phyloP scores from a whole-genome alignment of 2,888 invertebrate species.

The Eulithis prunata region DNA sequence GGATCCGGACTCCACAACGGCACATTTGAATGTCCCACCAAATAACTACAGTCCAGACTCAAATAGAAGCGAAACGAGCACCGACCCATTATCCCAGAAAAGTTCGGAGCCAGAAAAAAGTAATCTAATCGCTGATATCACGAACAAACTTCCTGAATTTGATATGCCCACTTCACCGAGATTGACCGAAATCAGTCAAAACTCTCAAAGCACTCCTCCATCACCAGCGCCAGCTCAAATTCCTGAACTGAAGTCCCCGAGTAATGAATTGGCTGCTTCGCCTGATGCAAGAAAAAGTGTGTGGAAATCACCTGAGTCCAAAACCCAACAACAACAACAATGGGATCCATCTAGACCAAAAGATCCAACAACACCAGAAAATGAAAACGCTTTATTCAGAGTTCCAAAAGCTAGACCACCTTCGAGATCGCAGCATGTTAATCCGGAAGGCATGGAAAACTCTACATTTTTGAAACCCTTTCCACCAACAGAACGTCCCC shows the following conservation, averaged over 20 bases:
- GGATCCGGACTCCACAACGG: conserved; percentile 90
- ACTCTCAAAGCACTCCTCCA: conserved; percentile 70
- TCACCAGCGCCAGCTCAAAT: conserved; percentile 71
- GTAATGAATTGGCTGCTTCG: conserved; percentile 58
- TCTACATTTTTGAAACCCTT: conserved; percentile 86
- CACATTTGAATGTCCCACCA: conserved; percentile 76
- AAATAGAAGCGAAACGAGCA: conserved; percentile 78
- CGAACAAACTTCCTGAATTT: conserved; percentile 72
- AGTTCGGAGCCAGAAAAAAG: conserved; percentile 65
- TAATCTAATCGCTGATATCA: conserved; percentile 59
- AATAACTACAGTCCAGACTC: conserved; percentile 82
- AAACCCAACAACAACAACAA: conserved; percentile 47
- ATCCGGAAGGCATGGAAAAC: conserved; percentile 76
- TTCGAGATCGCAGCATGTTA: conserved; percentile 82
- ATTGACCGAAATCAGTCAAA: conserved; percentile 74
- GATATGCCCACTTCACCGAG: conserved; percentile 78
- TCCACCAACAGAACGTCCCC: conserved; percentile 82
- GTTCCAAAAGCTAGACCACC: conserved; percentile 87
- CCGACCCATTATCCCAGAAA: conserved; percentile 66
- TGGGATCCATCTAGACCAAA: conserved; percentile 76
- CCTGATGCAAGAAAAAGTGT: conserved; percentile 69
- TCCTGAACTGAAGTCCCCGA: conserved; percentile 74
- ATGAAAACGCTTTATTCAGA: conserved; percentile 84
- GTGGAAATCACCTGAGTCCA: conserved; percentile 79
- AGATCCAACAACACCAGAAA: conserved; percentile 65